phyloP scores from a whole-genome alignment of 2,113 vertebrate genomes.

The Pterocles orientalis region DNA sequence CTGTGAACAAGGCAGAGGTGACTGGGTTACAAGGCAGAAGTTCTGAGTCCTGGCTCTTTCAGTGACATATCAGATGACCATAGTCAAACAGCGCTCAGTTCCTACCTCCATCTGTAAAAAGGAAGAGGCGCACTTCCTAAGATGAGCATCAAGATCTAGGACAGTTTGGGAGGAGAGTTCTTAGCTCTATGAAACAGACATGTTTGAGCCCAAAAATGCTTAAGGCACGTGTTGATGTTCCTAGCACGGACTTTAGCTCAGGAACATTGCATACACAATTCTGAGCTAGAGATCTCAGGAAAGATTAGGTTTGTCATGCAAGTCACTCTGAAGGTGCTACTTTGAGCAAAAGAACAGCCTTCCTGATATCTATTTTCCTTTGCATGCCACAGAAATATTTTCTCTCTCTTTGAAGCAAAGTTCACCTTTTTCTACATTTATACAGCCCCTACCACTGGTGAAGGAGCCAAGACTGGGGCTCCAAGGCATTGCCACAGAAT shows the following conservation, averaged over 20 bases:
- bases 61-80: fast-evolving
- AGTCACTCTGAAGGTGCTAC: background rate
- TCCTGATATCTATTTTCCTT: background rate
- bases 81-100: background rate
- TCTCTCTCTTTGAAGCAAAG: background rate
- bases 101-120: background rate
- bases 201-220: background rate
- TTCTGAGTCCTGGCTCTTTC: background rate
- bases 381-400: background rate
- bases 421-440: background rate
- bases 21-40: conserved; percentile 33
- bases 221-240: background rate
- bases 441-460: background rate
- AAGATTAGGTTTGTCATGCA: background rate
- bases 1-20: conserved; percentile 15
- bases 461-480: background rate
- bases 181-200: background rate
- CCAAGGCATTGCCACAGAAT: background rate
- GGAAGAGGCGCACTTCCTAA: background rate
- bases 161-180: background rate
- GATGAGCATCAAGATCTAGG: background rate
- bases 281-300: background rate
- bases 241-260: background rate
- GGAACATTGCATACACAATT: background rate
- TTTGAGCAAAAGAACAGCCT: background rate